Evolutionary conservation across 2,888 invertebrate genomes (phyloP), one percentile per base, ranked within the genome.

Genomic region (Drosophila monieri): DNA sequence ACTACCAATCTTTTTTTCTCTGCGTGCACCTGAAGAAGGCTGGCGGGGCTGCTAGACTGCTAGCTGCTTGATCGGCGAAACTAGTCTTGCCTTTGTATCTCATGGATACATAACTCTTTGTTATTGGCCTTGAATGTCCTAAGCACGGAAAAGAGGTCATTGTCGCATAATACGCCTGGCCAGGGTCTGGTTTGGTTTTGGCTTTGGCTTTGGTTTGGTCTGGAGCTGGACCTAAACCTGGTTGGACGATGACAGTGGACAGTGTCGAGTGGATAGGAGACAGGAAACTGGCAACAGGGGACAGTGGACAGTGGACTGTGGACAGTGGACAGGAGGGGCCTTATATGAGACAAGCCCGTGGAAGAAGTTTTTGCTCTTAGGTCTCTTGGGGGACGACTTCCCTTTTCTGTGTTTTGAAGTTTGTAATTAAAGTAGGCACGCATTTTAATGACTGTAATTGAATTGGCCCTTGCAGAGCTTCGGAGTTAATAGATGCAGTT

Each of bases 81-180:
- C 39, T 41, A 41, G 27, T 10, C n/a, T 41, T 41, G 39, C 39
- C 39, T 65, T 67, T 68, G 73, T 74, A 73, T 74, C 74, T 74
- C 73, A 65, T 74, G 68, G 73, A 70, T 73, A 60, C 74, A 78
- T 80, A 77, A 77, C 80, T 85, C 85, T 80, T 80, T 68, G 78
- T 77, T 81, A 83, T 80, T 89, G 89, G 88, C 89, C 89, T 89
- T 89, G 89, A 86, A 89, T 73, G 78, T 83, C 85, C 83, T 81
- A 85, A 88, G 85, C 88, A 83, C 78, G 84, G 84, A 88, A 88
- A 88, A 89, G 89, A 89, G 89, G 89, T 89, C 89, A 88, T 89
- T 89, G 89, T 85, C 89, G 89, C 85, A 85, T 88, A 77, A 83
- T 80, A 71, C 57, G 35, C 64, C 64, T 62, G 61, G 49, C 52